phyloP scores from a whole-genome alignment of 2,797 vertebrate genomes.

The Hydrolagus colliei region DNA sequence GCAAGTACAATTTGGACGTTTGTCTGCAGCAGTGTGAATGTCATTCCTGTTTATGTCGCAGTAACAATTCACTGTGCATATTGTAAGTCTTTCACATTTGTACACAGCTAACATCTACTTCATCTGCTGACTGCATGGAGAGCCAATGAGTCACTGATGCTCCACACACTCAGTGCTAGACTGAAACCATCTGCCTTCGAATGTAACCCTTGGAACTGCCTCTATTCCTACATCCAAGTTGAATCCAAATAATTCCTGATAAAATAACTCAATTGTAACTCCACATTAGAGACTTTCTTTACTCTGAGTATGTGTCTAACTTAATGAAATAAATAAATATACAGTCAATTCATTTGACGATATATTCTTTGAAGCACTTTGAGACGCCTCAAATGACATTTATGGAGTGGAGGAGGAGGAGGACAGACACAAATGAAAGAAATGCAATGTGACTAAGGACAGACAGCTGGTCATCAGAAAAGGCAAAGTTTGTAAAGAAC shows the following conservation, averaged over 20 bases:
- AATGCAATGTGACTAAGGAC: too few species aligned
- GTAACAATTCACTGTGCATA: background rate
- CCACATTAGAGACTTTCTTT: background rate
- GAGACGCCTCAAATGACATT: too few species aligned
- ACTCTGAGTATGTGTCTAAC: too few species aligned
- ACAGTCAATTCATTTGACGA: too few species aligned
- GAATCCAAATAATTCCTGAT: too few species aligned
- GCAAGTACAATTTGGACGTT: background rate
- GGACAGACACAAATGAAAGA: too few species aligned
- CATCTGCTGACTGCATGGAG: conserved; percentile 7
- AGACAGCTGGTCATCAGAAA: too few species aligned
- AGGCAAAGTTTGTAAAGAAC: too few species aligned
- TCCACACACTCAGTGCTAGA: conserved; percentile 18
- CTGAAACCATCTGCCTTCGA: conserved; percentile 3
- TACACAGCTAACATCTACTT: conserved; percentile 4
- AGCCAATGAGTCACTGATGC: background rate
- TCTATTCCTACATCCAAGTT: too few species aligned
- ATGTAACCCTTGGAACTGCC: background rate
- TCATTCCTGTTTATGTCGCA: background rate
- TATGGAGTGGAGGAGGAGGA: too few species aligned
- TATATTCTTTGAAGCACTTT: too few species aligned
- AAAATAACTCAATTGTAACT: background rate
- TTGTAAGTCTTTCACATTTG: background rate
- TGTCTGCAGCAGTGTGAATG: background rate
- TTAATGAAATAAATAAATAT: too few species aligned